A percentile compares a stretch with the other conserved stretches of the same genome.
Evolutionary conservation across 2,113 vertebrate genomes (phyloP).

Genomic region (Amazona vittata): DNA sequence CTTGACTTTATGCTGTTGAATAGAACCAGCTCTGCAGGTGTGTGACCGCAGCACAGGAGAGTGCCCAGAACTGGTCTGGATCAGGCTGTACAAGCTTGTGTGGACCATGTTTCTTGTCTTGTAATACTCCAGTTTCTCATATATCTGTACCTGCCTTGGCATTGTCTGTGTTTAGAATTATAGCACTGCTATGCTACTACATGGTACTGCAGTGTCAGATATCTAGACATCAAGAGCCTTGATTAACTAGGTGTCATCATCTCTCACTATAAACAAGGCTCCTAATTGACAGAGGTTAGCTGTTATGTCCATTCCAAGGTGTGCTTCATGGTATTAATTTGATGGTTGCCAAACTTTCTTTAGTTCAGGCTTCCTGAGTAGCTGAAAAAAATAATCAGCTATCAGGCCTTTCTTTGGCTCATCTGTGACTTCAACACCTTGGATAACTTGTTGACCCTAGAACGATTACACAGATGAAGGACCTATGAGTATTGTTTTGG

Average conservation of each 20-base stretch:
- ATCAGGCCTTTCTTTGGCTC: neutral
- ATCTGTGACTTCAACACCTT: neutral
- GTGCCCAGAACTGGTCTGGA: neutral
- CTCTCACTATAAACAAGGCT: neutral
- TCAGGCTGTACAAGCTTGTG: neutral
- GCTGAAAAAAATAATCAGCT: neutral
- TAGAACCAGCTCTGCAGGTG: neutral
- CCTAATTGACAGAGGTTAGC: neutral
- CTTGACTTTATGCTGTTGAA: neutral
- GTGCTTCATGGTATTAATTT: neutral
- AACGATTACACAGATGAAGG: neutral
- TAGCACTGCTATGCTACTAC: neutral
- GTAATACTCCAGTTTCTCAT: neutral
- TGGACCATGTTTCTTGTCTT: neutral
- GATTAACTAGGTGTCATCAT: neutral
- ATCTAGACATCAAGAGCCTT: neutral
- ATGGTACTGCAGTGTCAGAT: neutral
- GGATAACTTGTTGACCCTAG: neutral
- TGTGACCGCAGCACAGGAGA: neutral
- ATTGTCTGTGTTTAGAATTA: neutral
- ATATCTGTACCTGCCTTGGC: neutral
- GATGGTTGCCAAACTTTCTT: neutral
- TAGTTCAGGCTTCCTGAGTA: neutral
- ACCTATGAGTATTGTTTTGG: neutral
- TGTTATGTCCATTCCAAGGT: neutral